A percentile compares a stretch with the other conserved stretches of the same genome.
phyloP scores from a whole-genome alignment of 2,888 invertebrate genomes.

The Eledona agricola region DNA sequence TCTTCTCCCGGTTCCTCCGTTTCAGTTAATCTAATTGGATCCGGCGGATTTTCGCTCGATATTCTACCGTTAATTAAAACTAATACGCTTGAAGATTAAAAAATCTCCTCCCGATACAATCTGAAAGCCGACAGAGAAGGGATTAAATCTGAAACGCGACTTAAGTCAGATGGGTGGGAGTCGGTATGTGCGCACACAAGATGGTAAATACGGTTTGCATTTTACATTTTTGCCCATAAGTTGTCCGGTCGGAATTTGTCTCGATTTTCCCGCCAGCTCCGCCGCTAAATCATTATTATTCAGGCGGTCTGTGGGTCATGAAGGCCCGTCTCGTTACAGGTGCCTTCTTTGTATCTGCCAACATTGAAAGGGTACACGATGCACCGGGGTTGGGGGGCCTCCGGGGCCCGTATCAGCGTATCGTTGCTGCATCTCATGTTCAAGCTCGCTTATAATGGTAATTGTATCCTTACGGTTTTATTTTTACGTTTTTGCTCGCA shows the following conservation, averaged over 20 bases:
- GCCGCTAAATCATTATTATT: constrained; percentile 15
- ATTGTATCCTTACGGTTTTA: constrained; percentile 40
- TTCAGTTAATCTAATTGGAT: too few relatives aligned
- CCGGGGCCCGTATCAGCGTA: constrained; percentile 36
- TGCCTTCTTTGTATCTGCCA: constrained; percentile 35
- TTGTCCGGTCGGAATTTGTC: too few relatives aligned
- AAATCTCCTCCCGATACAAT: constrained; percentile 16
- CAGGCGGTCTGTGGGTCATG: constrained; percentile 18
- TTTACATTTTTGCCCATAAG: constrained; percentile 1
- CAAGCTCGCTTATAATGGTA: constrained; percentile 41
- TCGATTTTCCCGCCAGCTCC: too few relatives aligned
- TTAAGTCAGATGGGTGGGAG: constrained; percentile 6
- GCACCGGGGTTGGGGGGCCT: constrained; percentile 21
- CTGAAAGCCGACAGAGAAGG: constrained; percentile 14
- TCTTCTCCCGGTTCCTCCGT: too few relatives aligned
- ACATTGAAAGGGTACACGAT: constrained; percentile 36
- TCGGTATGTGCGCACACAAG: too few relatives aligned
- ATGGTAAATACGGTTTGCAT: too few relatives aligned
- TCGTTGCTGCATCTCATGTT: constrained; percentile 41
- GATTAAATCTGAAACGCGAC: constrained; percentile 21
- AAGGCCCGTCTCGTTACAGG: constrained; percentile 28
- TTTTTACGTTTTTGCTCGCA: constrained; percentile 37
- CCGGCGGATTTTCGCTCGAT: too few relatives aligned
- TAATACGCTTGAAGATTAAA: constrained; percentile 10
- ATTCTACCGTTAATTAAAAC: too few relatives aligned